Evolutionary conservation across 2,888 invertebrate genomes (phyloP).

Genomic region (Elegia similella): DNA sequence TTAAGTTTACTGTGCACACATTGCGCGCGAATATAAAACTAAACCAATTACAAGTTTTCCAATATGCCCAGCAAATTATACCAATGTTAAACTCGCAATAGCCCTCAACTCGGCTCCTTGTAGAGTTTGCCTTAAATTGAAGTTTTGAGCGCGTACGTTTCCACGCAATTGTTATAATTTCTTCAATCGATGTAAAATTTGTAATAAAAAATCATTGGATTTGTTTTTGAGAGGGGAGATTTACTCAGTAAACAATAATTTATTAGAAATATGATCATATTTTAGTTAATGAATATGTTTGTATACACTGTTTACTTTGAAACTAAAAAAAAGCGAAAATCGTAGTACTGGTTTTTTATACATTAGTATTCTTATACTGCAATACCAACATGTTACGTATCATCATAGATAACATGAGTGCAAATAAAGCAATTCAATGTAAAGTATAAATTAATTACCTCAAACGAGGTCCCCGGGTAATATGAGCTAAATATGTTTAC

Average conservation of each 20-base stretch:
- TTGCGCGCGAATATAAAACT: slow-evolving; percentile 68
- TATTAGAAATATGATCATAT: too few species aligned
- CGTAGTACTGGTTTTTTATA: too few species aligned
- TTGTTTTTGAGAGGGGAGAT: too few species aligned
- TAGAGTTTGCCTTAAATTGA: slow-evolving; percentile 49
- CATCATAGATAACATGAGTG: background rate
- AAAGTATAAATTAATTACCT: slow-evolving; percentile 26
- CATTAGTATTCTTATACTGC: background rate
- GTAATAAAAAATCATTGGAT: too few species aligned
- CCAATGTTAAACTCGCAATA: slow-evolving; percentile 65
- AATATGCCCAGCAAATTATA: slow-evolving; percentile 73
- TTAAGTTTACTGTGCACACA: slow-evolving; percentile 60
- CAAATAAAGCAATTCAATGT: slow-evolving; percentile 22
- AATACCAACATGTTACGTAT: background rate
- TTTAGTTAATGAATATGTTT: too few species aligned
- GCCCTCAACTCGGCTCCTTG: slow-evolving; percentile 56
- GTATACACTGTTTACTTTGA: too few species aligned
- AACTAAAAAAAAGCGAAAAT: too few species aligned
- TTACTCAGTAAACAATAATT: too few species aligned
- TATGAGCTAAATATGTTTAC: slow-evolving; percentile 29
- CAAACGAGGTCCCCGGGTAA: slow-evolving; percentile 22
- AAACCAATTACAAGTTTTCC: slow-evolving; percentile 78
- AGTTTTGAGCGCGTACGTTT: slow-evolving; percentile 38
- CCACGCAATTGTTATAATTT: slow-evolving; percentile 3
- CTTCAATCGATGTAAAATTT: too few species aligned